Evolutionary conservation across 1,140 invertebrate species (phyloP).

Genomic region (Sitobion miscanthi): DNA sequence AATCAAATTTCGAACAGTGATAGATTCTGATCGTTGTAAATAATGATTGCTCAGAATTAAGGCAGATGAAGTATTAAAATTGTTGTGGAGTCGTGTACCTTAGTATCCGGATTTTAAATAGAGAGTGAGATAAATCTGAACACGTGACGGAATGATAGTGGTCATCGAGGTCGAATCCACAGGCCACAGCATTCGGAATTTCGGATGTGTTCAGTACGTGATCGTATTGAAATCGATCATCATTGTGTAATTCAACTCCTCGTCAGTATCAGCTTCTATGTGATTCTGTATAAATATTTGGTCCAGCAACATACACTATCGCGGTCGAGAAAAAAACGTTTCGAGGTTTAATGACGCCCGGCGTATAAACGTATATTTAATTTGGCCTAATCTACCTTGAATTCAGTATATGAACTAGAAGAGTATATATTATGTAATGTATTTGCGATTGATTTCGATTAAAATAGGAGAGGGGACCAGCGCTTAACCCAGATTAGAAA

Average conservation of each 20-base stretch:
- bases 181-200: not conserved
- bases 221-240: slow-evolving; percentile 51
- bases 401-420: not conserved
- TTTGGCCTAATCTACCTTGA: slow-evolving; percentile 41
- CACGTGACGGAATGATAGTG: slow-evolving; percentile 46
- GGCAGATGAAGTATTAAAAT: slow-evolving; percentile 7
- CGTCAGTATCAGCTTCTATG: not conserved
- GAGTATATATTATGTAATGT: not conserved
- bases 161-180: slow-evolving; percentile 46
- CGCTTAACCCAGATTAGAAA: slow-evolving; percentile 50
- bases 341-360: not conserved
- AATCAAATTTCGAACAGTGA: not conserved
- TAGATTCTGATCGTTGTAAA: not conserved
- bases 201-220: slow-evolving; percentile 38
- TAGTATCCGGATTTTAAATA: slow-evolving; percentile 26
- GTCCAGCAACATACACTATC: not conserved
- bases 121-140: not conserved
- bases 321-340: not conserved
- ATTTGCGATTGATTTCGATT: slow-evolving; percentile 30
- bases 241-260: slow-evolving; percentile 10
- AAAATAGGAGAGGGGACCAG: not conserved
- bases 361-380: slow-evolving; percentile 13
- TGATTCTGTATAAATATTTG: slow-evolving; percentile 20
- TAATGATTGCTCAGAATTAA: slow-evolving; percentile 12
- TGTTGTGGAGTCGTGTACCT: slow-evolving; percentile 18